Evolutionary conservation across 2,888 invertebrate species (phyloP), one percentile per base, ranked within the genome.

Genomic region (Parnassius orleans): DNA sequence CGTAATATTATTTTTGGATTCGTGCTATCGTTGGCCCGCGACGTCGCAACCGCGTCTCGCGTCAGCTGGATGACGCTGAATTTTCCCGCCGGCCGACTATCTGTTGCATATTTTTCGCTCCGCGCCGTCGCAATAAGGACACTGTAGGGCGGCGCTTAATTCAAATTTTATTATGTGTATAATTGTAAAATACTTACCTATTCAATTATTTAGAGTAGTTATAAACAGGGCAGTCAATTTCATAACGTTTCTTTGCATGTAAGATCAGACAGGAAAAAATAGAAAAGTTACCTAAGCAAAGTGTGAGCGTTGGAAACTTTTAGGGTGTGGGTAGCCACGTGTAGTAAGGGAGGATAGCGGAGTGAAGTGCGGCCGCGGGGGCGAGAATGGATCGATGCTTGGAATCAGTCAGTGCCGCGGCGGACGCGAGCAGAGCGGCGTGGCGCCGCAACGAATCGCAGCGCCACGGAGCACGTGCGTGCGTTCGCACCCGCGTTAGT

Each of bases 401-500:
- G 70, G 66, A 69, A 72, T 72, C 74, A 79, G 81, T 75, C 85
- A 88, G 89, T 88, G 86, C 86, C 88, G 87, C 87, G 87, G 82
- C 80, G 81, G 81, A 81, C 84, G 89, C 88, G 83, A 85, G 87
- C 83, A 83, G 84, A 85, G 88, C 86, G 88, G 87, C 86, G 85
- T 83, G 83, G 84, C 78, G 85, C 83, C 84, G 84, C 82, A 80
- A 69, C 77, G 77, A 79, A 73, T 73, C 79, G 75, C 75, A 72
- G 76, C 77, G 79, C 79, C 80, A 83, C 79, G 83, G 81, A 80
- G 83, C 82, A 86, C 83, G 83, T 78, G 79, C 81, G 82, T 81
- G 80, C 77, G 78, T 71, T 81, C 83, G 86, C 86, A 85, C 84
- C 84, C 83, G 81, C 82, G 80, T 76, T 80, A 82, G 81, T 81